Evolutionary conservation across 1,140 invertebrate species (phyloP).

Genomic region (Cydia pomonella): DNA sequence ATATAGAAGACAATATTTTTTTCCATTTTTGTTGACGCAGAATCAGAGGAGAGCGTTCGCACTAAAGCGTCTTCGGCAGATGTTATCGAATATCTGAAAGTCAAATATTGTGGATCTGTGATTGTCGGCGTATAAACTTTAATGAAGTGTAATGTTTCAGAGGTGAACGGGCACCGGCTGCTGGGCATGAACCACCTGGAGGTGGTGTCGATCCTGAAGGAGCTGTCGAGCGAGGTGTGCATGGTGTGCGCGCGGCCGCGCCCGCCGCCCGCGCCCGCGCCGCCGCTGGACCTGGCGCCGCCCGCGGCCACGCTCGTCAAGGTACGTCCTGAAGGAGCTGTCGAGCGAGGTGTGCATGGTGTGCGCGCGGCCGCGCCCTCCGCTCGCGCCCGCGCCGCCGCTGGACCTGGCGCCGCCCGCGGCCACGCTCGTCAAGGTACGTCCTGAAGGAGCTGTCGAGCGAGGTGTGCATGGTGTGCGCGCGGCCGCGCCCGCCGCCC

Average conservation of each 20-base stretch:
- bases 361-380: constrained; percentile 86
- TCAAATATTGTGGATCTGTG: no score
- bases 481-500: constrained; percentile 81
- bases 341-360: constrained; percentile 97
- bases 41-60: no score
- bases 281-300: constrained; percentile 59
- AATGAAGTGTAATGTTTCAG: constrained; percentile 44
- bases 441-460: constrained; percentile 96
- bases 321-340: constrained; percentile 92
- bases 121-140: no score
- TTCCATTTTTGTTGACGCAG: no score
- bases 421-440: constrained; percentile 69
- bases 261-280: constrained; percentile 60
- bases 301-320: no score
- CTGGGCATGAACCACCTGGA: constrained; percentile 98
- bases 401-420: constrained; percentile 61
- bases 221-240: constrained; percentile 94
- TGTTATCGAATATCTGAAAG: no score
- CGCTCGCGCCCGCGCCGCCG: constrained; percentile 43
- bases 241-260: constrained; percentile 93
- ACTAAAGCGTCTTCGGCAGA: no score
- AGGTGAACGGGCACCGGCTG: constrained; percentile 97
- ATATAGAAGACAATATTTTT: no score
- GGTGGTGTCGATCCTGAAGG: constrained; percentile 97
- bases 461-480: constrained; percentile 96